Evolutionary conservation across 2,888 invertebrate genomes (phyloP).

Genomic region (Labia minor): DNA sequence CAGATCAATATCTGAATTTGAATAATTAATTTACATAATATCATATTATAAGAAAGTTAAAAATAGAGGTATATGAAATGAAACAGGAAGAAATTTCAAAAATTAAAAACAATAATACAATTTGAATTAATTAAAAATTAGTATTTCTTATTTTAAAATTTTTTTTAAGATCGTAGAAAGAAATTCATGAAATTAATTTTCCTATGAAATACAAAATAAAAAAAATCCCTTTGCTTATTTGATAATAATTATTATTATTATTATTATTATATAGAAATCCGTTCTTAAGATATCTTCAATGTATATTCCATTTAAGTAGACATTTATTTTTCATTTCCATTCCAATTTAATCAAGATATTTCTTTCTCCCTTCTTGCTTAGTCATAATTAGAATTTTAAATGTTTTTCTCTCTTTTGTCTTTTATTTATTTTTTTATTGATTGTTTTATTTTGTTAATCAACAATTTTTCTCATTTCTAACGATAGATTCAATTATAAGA

Average conservation of each 20-base stretch:
- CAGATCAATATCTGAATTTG: no score
- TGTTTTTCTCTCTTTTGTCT: not conserved
- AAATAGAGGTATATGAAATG: no score
- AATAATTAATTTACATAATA: no score
- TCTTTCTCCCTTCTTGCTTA: not conserved
- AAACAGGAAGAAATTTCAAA: no score
- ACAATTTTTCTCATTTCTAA: not conserved
- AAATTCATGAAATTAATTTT: no score
- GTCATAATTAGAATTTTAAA: conserved; percentile 4
- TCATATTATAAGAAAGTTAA: no score
- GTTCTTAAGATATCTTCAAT: not conserved
- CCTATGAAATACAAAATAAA: no score
- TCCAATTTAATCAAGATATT: not conserved
- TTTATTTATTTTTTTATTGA: not conserved
- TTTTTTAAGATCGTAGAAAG: no score
- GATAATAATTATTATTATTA: not conserved
- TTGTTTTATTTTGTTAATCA: no score
- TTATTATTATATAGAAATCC: not conserved
- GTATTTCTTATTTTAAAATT: no score
- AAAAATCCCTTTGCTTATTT: not conserved
- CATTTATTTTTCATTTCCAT: not conserved
- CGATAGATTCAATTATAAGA: not conserved
- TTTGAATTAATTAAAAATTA: no score
- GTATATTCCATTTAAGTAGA: conserved; percentile 5
- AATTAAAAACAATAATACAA: no score